Percentiles rank a stretch among this genome's conserved stretches.
phyloP scores from a whole-genome alignment of 2,113 vertebrate genomes.

The Datnioides undecimradiatus region DNA sequence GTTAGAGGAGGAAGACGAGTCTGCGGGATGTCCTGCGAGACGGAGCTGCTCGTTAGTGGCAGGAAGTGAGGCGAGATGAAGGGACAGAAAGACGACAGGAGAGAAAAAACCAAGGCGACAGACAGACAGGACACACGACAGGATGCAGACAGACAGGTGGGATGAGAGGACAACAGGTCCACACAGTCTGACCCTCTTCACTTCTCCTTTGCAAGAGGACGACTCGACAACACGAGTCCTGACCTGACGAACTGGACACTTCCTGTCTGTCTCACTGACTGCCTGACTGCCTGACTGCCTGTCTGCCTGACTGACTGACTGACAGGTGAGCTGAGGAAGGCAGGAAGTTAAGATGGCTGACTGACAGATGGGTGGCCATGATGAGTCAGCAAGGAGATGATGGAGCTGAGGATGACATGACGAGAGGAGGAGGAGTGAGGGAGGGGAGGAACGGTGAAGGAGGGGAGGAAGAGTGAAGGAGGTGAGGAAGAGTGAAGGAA shows the following conservation, averaged over 20 bases:
- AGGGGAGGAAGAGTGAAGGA: background rate
- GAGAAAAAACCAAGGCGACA: background rate
- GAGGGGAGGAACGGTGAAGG: background rate
- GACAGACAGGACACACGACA: background rate
- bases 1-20: constrained; percentile 13
- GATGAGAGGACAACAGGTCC: constrained; percentile 20
- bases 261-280: constrained; percentile 16
- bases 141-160: background rate
- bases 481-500: accelerated
- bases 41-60: background rate
- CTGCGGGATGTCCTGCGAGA: constrained; percentile 18
- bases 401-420: constrained; percentile 5
- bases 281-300: constrained; percentile 12
- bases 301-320: constrained; percentile 16
- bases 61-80: constrained; percentile 5
- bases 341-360: constrained; percentile 25
- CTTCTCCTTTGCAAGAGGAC: constrained; percentile 72
- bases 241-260: constrained; percentile 18
- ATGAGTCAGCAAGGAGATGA: constrained; percentile 49
- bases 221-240: constrained; percentile 24
- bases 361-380: constrained; percentile 16
- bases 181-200: constrained; percentile 72
- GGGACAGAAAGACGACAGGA: background rate
- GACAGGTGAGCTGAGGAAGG: constrained; percentile 33
- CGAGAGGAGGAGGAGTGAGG: background rate